phyloP scores from a whole-genome alignment of 2,797 vertebrate species.

The Tinamus major region DNA sequence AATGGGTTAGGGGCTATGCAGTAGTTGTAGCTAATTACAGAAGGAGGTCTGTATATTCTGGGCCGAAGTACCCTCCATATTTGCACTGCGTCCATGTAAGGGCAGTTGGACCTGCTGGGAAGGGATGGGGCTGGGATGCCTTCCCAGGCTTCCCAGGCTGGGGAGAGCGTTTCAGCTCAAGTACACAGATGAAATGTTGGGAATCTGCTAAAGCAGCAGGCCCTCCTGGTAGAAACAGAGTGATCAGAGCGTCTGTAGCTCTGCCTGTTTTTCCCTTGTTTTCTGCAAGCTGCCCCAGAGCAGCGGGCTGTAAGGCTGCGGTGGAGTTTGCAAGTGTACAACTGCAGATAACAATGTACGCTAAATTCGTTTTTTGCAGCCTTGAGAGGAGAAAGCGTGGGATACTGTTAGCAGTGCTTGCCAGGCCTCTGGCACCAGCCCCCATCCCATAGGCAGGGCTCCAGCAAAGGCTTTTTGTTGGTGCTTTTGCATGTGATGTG shows the following conservation, averaged over 20 bases:
- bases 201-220: background rate
- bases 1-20: background rate
- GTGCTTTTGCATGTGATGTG: background rate
- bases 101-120: background rate
- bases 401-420: background rate
- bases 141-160: background rate
- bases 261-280: background rate
- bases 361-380: background rate
- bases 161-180: background rate
- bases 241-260: fast-evolving
- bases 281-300: background rate
- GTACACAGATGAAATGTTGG: background rate
- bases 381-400: background rate
- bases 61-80: fast-evolving
- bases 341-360: background rate
- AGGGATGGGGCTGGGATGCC: background rate
- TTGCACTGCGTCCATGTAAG: background rate
- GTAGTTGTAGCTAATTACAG: background rate
- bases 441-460: background rate
- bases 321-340: background rate
- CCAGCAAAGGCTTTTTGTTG: background rate
- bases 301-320: background rate
- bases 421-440: background rate
- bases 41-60: background rate
- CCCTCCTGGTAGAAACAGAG: fast-evolving